Evolutionary conservation across 2,113 vertebrate genomes (phyloP), one percentile per base, ranked within the genome.

Genomic region (Seriola dumerili): DNA sequence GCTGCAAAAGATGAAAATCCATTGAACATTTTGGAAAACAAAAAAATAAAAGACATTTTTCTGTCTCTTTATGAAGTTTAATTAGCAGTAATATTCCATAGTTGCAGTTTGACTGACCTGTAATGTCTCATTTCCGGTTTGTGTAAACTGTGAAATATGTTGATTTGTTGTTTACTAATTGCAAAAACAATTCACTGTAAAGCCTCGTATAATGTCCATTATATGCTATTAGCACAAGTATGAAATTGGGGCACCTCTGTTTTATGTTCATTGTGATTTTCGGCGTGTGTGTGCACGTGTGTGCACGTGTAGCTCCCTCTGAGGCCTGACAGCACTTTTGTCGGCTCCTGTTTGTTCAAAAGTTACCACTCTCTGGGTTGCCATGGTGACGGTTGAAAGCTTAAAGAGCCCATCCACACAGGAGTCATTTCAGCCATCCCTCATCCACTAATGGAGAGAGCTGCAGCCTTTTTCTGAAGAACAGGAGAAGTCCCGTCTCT

Each of bases 361-460:
- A 87, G 87, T 81, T 72, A 52, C 73, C 71, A 52, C 82, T 88
- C 67, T 90, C 48, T n/a, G 10, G 17, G 88, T 88, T 88, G 58
- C 85, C 87, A 57, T 67, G 73, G 87, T 29, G 44, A 89, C 77
- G 1, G 7, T 10, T 62, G 59, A 86, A 85, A 59, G 72, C 85
- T 78, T 84, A 76, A 79, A 87, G 72, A 77, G 82, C 82, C 77
- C 65, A 44, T 83, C 76, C 52, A 64, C 36, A 8, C 55, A 14
- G 84, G 83, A 85, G 69, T 83, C 72, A 81, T 89, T 87, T 73
- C 54, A 82, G 71, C 70, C 54, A 46, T 69, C 86, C 36, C 16
- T 84, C 84, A 74, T 72, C 62, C 64, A 29, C 75, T 92, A 90
- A 91, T 91, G 84, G 78, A 64, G 40, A 38, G 66, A 80, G 57